These are phyloP conservation scores for Tragulus kanchil DNA, from an alignment of 2,113 vertebrate species.

Conservation along the genomic window DNA sequence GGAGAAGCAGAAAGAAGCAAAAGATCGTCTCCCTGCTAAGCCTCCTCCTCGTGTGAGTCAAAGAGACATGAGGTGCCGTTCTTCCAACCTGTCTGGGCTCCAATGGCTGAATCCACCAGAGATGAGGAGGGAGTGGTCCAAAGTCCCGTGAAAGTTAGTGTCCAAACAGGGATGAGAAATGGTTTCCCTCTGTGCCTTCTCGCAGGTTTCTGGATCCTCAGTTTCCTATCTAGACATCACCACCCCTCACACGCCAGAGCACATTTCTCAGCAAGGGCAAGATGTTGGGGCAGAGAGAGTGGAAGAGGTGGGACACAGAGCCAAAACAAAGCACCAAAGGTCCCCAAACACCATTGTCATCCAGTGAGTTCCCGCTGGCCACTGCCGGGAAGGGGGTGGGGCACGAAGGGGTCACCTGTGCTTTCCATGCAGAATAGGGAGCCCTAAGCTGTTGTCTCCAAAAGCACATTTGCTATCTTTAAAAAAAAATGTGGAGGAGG, in stretches of 20 bases:
- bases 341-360: neutral
- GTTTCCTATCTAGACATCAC: neutral
- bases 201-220: neutral
- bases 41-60: no score
- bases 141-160: neutral
- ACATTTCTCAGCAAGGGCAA: neutral
- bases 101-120: neutral
- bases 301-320: rapidly evolving
- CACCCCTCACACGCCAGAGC: neutral
- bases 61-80: no score
- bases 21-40: no score
- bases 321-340: neutral
- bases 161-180: neutral
- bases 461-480: conserved; percentile 67
- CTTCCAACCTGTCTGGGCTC: no score
- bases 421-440: neutral
- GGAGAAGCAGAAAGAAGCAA: no score
- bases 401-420: conserved; percentile 12
- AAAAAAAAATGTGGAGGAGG: conserved; percentile 57
- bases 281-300: neutral
- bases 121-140: neutral
- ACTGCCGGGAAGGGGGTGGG: neutral
- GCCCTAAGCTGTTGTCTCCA: conserved; percentile 49
- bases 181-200: rapidly evolving
- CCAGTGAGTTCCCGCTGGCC: neutral